Evolutionary conservation across 2,888 invertebrate species (phyloP).

Genomic region (Cryptophagus acutangulus): DNA sequence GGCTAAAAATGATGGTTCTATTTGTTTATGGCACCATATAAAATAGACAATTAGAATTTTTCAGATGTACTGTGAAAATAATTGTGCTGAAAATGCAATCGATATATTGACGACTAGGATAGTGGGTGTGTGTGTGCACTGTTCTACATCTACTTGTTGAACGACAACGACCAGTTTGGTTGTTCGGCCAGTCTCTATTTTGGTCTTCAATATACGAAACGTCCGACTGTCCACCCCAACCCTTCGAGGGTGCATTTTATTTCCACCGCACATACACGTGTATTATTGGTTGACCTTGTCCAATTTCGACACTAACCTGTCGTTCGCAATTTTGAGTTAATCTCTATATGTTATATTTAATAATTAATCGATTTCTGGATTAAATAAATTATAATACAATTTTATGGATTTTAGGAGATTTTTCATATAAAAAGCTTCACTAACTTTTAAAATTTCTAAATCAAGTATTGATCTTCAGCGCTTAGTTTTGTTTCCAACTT

Average conservation of each 20-base stretch:
- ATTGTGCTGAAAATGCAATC: conserved; percentile 34
- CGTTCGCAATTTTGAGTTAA: no score
- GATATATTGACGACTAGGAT: conserved; percentile 49
- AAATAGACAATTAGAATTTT: conserved; percentile 13
- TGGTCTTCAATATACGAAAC: conserved; percentile 32
- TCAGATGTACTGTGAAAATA: background rate
- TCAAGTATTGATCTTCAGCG: no score
- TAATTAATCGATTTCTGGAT: no score
- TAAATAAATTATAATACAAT: no score
- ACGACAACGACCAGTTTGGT: conserved; percentile 18
- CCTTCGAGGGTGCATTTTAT: conserved; percentile 38
- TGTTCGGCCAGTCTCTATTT: conserved; percentile 28
- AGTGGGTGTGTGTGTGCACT: conserved; percentile 43
- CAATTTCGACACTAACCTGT: no score
- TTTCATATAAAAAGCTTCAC: no score
- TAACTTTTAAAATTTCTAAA: no score
- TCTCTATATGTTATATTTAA: no score
- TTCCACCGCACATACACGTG: conserved; percentile 31
- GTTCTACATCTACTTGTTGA: conserved; percentile 49
- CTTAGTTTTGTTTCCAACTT: no score
- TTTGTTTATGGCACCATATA: no score
- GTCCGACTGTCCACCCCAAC: conserved; percentile 32
- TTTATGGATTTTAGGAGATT: no score
- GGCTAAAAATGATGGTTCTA: no score
- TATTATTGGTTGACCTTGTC: conserved; percentile 2